A percentile compares a stretch with the other conserved stretches of the same genome.
These are phyloP conservation scores for Erebia ligea DNA, from an alignment of 2,888 invertebrate species.

Conservation along the genomic window DNA sequence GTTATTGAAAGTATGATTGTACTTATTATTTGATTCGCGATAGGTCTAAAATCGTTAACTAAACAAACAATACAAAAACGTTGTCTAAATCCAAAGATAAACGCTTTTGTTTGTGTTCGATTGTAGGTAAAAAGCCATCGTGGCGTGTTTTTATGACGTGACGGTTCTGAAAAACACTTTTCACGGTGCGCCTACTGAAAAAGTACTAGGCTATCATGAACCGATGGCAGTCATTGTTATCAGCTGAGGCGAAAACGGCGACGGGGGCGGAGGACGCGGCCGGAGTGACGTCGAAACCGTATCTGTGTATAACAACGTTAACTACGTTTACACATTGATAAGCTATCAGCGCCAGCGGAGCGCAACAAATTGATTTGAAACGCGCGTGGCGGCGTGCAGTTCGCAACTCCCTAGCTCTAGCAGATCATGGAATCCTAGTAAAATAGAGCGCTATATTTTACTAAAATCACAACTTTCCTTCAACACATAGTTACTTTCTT, in stretches of 20 bases:
- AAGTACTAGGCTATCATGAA: slow-evolving; percentile 76
- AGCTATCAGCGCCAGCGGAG: slow-evolving; percentile 66
- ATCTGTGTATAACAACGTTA: slow-evolving; percentile 55
- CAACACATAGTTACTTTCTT: background rate
- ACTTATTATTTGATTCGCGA: background rate
- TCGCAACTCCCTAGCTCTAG: slow-evolving; percentile 17
- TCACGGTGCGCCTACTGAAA: slow-evolving; percentile 67
- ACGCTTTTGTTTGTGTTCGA: background rate
- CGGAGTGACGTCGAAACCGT: slow-evolving; percentile 52
- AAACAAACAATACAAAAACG: background rate
- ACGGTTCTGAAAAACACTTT: slow-evolving; percentile 62
- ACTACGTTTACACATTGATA: slow-evolving; percentile 52
- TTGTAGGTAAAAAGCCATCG: background rate
- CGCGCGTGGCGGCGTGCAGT: slow-evolving; percentile 33
- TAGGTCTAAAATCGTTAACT: background rate
- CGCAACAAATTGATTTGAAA: slow-evolving; percentile 34
- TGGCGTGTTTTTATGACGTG: slow-evolving; percentile 44
- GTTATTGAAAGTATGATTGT: background rate
- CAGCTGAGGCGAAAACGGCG: slow-evolving; percentile 53
- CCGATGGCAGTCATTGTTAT: slow-evolving; percentile 69
- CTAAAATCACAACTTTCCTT: slow-evolving; percentile 17
- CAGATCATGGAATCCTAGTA: slow-evolving; percentile 60
- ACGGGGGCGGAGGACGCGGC: slow-evolving; percentile 46
- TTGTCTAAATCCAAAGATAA: background rate
- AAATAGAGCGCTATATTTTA: slow-evolving; percentile 50